Evolutionary conservation across 1,140 invertebrate genomes (phyloP).

Genomic region (Harpegnathos saltator): DNA sequence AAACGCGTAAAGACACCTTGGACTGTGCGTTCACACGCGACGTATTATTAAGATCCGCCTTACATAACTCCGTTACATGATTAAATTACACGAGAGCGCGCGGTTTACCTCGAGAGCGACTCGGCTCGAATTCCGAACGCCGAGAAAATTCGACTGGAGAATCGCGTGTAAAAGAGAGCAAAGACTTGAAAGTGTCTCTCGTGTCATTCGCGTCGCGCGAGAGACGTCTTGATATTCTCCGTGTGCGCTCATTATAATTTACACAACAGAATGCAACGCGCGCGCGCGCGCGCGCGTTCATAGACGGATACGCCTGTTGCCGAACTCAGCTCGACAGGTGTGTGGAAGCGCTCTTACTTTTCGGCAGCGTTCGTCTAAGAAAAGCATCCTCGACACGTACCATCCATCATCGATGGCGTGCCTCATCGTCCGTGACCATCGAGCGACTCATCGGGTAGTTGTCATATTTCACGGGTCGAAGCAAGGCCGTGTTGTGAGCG

Average conservation of each 20-base stretch:
- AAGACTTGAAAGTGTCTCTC: too few species aligned
- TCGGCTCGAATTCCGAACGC: neutral
- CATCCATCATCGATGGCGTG: slow-evolving; percentile 39
- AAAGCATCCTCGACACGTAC: slow-evolving; percentile 14
- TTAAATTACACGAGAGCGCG: neutral
- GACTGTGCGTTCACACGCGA: neutral
- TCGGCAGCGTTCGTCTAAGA: slow-evolving; percentile 1
- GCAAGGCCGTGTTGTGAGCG: slow-evolving; percentile 54
- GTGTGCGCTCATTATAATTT: slow-evolving; percentile 35
- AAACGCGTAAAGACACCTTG: neutral
- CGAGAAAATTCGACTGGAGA: neutral
- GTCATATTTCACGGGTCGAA: slow-evolving; percentile 29
- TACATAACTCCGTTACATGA: neutral
- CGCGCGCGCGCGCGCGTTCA: too few species aligned
- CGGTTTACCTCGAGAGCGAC: neutral
- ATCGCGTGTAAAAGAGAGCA: too few species aligned
- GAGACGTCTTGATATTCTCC: too few species aligned
- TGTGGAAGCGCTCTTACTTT: neutral
- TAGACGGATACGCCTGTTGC: neutral
- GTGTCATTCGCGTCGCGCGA: too few species aligned
- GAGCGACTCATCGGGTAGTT: slow-evolving; percentile 29
- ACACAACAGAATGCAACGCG: neutral
- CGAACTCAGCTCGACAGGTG: neutral
- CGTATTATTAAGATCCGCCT: neutral
- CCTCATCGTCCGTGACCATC: slow-evolving; percentile 61